Conservation (phyloP, 2,797 vertebrate species). For the Molossus molossus region DNA sequence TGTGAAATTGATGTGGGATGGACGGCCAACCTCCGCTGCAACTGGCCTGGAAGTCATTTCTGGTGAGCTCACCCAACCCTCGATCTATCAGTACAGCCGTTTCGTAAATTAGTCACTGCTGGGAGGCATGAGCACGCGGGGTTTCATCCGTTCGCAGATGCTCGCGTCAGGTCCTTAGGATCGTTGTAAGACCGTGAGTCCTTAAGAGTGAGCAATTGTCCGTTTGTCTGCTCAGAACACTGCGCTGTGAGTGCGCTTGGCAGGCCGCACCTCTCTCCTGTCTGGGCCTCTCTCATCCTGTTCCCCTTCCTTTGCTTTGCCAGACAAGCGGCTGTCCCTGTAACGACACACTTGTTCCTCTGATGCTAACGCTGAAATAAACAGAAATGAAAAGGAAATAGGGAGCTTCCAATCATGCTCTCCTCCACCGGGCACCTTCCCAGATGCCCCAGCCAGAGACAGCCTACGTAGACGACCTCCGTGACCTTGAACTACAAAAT, state of each 20-base stretch:
- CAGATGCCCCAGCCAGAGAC: not conserved
- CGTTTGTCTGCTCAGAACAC: accelerated
- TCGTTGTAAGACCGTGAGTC: not conserved
- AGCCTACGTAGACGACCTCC: not conserved
- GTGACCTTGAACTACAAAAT: not conserved
- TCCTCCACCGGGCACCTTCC: not conserved
- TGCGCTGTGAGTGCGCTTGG: accelerated
- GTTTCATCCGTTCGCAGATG: not conserved
- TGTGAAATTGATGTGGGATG: not conserved
- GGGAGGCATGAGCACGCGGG: not conserved
- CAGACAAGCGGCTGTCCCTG: not conserved
- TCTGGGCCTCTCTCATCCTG: not conserved
- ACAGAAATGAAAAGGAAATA: constrained; percentile 36
- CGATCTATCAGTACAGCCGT: not conserved
- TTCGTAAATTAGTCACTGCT: not conserved
- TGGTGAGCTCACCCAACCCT: not conserved
- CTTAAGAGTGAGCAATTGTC: not conserved
- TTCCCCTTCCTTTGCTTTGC: not conserved
- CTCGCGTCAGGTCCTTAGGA: not conserved
- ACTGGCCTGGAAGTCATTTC: not conserved
- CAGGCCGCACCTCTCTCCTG: not conserved
- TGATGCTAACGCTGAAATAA: not conserved
- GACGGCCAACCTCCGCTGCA: not conserved
- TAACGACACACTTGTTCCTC: not conserved
- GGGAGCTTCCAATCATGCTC: not conserved